Evolutionary conservation across 92 coral and sea anemone genomes (phyloP).

Genomic region (Hydrozoanthus gracilis): DNA sequence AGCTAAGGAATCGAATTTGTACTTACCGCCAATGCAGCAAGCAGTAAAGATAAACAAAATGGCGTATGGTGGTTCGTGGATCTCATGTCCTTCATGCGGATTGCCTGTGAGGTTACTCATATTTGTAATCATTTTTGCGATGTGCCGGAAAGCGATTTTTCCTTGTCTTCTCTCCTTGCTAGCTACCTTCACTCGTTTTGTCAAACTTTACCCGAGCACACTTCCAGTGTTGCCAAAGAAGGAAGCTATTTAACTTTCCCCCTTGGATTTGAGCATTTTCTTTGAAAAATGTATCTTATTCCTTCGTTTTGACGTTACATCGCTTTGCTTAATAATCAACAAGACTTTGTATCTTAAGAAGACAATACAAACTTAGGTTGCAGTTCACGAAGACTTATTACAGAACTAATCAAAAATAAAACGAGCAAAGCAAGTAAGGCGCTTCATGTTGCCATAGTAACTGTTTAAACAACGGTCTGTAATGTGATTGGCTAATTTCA

Average conservation of each 20-base stretch:
- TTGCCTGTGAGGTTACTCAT: conserved; percentile 17
- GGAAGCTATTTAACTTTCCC: not conserved
- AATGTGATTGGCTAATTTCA: conserved; percentile 22
- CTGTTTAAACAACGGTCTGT: conserved; percentile 24
- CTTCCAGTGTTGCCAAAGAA: conserved; percentile 24
- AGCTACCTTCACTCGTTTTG: not conserved
- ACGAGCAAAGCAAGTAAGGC: not conserved
- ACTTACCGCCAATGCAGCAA: conserved; percentile 95
- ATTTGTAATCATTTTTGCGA: not conserved
- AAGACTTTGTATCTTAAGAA: too few relatives aligned
- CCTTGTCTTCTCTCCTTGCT: not conserved
- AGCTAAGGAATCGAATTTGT: not conserved
- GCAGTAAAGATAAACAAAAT: conserved; percentile 88
- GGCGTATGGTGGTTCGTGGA: conserved; percentile 82
- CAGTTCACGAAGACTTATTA: too few relatives aligned
- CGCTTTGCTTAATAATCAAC: not conserved
- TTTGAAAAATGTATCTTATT: not conserved
- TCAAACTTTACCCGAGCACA: not conserved
- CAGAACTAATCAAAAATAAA: not conserved
- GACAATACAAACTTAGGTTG: too few relatives aligned
- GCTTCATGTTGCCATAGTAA: conserved; percentile 35
- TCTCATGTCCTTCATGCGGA: conserved; percentile 59
- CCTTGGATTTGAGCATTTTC: not conserved
- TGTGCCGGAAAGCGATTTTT: not conserved
- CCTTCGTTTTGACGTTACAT: not conserved